Conservation (phyloP, 1,140 invertebrate species). For the Drosophila pandora region DNA sequence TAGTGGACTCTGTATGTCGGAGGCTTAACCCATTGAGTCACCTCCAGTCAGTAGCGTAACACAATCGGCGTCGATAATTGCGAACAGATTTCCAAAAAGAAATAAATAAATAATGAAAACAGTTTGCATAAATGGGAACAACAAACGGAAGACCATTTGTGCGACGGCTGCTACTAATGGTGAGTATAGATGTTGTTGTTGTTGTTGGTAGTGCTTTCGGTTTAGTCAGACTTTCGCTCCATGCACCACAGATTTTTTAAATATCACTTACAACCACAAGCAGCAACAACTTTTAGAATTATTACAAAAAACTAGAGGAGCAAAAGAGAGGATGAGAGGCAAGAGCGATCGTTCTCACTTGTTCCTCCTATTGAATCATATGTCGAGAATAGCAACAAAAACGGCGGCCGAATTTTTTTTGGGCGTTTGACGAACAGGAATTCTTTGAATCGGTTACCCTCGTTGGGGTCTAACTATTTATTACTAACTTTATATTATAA, state of each 20-base stretch:
- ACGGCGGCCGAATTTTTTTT: conserved; percentile 39
- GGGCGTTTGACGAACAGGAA: not conserved
- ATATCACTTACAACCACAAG: conserved; percentile 56
- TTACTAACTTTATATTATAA: not conserved
- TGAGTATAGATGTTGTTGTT: not conserved
- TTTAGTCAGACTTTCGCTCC: conserved; percentile 42
- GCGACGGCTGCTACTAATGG: conserved; percentile 26
- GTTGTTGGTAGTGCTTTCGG: conserved; percentile 6
- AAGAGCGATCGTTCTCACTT: conserved; percentile 58
- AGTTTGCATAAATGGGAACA: conserved; percentile 55
- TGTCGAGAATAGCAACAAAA: conserved; percentile 83
- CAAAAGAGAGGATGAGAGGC: conserved; percentile 37
- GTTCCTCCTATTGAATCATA: conserved; percentile 80
- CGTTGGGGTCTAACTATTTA: not conserved
- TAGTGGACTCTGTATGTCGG: conserved; percentile 7
- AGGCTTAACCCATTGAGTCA: conserved; percentile 43
- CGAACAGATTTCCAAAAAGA: conserved; percentile 19
- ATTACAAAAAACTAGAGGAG: conserved; percentile 59
- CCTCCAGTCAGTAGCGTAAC: too few species aligned
- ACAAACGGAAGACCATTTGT: conserved; percentile 44
- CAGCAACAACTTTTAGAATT: conserved; percentile 53
- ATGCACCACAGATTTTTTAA: conserved; percentile 44
- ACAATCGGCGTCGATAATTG: conserved; percentile 15
- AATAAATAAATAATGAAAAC: conserved; percentile 41
- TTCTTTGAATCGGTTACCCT: not conserved